phyloP scores from a whole-genome alignment of 2,888 invertebrate genomes.

The Crossocerus cetratus region DNA sequence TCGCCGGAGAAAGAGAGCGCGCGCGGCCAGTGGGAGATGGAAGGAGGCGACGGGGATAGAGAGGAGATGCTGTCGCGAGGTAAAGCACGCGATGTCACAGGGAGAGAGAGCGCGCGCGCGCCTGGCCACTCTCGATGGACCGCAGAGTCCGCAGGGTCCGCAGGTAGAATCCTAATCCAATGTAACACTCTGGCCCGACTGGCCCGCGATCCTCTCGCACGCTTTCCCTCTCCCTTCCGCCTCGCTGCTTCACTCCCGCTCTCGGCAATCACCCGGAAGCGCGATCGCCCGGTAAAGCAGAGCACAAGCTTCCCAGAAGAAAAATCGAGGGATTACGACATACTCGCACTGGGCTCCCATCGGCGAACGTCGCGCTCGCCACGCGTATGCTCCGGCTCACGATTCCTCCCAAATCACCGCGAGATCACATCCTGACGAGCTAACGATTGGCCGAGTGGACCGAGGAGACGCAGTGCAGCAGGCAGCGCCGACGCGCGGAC shows the following conservation, averaged over 20 bases:
- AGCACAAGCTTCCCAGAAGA: not conserved
- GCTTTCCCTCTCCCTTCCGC: conserved; percentile 3
- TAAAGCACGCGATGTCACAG: not conserved
- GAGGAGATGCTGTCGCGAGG: too few relatives aligned
- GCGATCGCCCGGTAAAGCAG: conserved; percentile 48
- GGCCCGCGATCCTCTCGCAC: conserved; percentile 31
- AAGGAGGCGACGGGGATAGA: too few relatives aligned
- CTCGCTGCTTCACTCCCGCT: conserved; percentile 7
- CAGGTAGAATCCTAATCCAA: conserved; percentile 10
- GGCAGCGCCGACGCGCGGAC: conserved; percentile 35
- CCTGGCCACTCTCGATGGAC: not conserved
- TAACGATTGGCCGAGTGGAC: too few relatives aligned
- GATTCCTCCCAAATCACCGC: too few relatives aligned
- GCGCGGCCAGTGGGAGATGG: too few relatives aligned
- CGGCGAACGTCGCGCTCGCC: not conserved
- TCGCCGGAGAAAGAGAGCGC: too few relatives aligned
- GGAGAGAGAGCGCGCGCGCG: too few relatives aligned
- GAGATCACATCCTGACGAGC: too few relatives aligned
- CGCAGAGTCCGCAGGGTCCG: conserved; percentile 14
- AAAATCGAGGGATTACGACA: not conserved
- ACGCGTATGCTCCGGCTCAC: too few relatives aligned
- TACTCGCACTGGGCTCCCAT: not conserved
- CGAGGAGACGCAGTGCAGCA: not conserved
- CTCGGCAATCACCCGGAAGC: conserved; percentile 13
- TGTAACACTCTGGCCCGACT: conserved; percentile 5